phyloP scores from a whole-genome alignment of 2,113 vertebrate species.

The Sebastes fasciatus region DNA sequence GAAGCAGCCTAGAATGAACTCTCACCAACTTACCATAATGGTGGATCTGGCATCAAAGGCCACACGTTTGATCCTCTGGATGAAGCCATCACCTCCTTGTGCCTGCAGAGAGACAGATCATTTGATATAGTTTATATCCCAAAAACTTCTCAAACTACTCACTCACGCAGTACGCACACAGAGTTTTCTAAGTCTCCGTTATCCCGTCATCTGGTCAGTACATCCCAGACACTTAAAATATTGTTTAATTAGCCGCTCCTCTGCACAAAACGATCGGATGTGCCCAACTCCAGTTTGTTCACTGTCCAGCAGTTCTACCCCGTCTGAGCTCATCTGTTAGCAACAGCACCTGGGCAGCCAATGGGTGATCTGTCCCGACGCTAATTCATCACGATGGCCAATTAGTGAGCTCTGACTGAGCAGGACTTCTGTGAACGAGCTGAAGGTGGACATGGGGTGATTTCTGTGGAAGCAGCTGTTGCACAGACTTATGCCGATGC shows the following conservation, averaged over 20 bases:
- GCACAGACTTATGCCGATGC: background rate
- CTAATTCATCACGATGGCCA: conserved; percentile 67
- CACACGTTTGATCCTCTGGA: conserved; percentile 94
- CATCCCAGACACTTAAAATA: conserved; percentile 35
- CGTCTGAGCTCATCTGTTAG: conserved; percentile 50
- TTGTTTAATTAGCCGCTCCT: conserved; percentile 31
- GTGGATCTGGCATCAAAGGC: conserved; percentile 94
- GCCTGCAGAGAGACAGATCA: conserved; percentile 83
- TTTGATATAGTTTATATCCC: background rate
- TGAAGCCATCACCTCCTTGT: conserved; percentile 95
- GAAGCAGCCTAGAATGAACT: background rate
- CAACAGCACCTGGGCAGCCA: conserved; percentile 45
- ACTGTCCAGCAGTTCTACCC: conserved; percentile 39
- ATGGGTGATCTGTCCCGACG: conserved; percentile 50
- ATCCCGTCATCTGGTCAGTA: background rate
- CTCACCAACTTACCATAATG: conserved; percentile 87
- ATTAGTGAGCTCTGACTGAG: conserved; percentile 60
- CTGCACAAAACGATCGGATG: conserved; percentile 22
- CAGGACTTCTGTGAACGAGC: conserved; percentile 30
- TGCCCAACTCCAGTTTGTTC: conserved; percentile 28
- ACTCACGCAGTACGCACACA: background rate
- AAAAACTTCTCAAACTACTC: background rate
- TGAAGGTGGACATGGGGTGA: conserved; percentile 14
- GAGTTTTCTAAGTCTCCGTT: background rate
- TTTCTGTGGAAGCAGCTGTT: conserved; percentile 43